These are phyloP conservation scores for Apostichopus leukothele DNA, from an alignment of 53 echinoderm and acorn worm species.

Conservation along the genomic window DNA sequence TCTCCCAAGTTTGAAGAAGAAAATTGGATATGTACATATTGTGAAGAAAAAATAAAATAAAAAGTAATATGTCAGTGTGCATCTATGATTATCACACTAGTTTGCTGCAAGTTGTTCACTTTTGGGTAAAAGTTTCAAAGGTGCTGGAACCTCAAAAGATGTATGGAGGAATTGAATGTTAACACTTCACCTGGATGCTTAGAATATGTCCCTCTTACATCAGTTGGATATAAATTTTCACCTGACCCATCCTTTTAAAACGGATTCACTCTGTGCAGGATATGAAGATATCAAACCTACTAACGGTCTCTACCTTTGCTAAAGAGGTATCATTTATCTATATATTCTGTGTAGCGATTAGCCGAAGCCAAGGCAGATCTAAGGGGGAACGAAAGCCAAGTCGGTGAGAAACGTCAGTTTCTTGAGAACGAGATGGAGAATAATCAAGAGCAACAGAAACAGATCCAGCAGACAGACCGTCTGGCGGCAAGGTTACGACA, in stretches of 20 bases:
- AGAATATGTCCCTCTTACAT: no score
- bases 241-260: not conserved
- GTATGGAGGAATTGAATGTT: no score
- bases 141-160: no score
- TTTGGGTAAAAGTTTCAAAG: no score
- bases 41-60: no score
- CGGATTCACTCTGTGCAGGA: not conserved
- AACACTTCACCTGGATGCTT: no score
- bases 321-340: not conserved
- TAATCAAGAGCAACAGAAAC: slow-evolving; percentile 93
- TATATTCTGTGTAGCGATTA: slow-evolving; percentile 57
- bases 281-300: not conserved
- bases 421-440: slow-evolving; percentile 95
- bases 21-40: no score
- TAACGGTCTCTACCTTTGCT: not conserved
- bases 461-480: slow-evolving; percentile 86
- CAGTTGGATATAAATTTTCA: no score
- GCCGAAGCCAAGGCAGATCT: slow-evolving; percentile 82
- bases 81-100: no score
- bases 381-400: slow-evolving; percentile 67
- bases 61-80: no score
- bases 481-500: slow-evolving; percentile 81
- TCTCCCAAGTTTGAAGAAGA: no score
- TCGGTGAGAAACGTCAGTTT: slow-evolving; percentile 92
- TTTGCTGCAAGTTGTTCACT: no score